Evolutionary conservation across 1,140 invertebrate genomes (phyloP).

Genomic region (Olivierus martensii): DNA sequence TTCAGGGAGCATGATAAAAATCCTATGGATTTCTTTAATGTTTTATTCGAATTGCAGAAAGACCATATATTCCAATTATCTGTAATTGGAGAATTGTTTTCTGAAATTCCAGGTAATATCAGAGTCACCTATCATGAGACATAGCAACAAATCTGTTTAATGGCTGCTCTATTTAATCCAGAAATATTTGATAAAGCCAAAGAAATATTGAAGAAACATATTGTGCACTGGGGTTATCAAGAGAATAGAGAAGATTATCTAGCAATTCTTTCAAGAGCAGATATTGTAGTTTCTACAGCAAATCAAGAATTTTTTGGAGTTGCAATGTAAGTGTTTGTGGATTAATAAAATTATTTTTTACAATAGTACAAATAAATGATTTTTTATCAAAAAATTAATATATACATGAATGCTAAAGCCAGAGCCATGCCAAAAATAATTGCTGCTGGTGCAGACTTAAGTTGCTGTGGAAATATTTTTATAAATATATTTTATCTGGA

Average conservation of each 20-base stretch:
- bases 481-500: too few species aligned
- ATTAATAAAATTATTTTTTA: too few species aligned
- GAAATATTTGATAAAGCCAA: slow-evolving; percentile 38
- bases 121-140: background rate
- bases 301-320: slow-evolving; percentile 63
- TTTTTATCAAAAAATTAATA: too few species aligned
- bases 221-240: slow-evolving; percentile 46
- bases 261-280: slow-evolving; percentile 36
- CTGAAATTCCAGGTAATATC: slow-evolving; percentile 36
- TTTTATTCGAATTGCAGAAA: slow-evolving; percentile 40
- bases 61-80: slow-evolving; percentile 43
- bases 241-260: slow-evolving; percentile 42
- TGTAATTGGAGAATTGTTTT: slow-evolving; percentile 45
- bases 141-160: background rate
- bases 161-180: background rate
- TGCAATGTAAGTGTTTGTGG: slow-evolving; percentile 48
- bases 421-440: too few species aligned
- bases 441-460: too few species aligned
- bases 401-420: too few species aligned
- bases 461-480: too few species aligned
- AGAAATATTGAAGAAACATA: slow-evolving; percentile 35
- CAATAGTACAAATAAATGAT: too few species aligned
- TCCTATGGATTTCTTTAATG: slow-evolving; percentile 47
- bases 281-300: slow-evolving; percentile 56
- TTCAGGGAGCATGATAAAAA: slow-evolving; percentile 60